A percentile compares a stretch with the other conserved stretches of the same genome.
phyloP scores from a whole-genome alignment of 1,140 invertebrate genomes.

The Orius laevigatus region DNA sequence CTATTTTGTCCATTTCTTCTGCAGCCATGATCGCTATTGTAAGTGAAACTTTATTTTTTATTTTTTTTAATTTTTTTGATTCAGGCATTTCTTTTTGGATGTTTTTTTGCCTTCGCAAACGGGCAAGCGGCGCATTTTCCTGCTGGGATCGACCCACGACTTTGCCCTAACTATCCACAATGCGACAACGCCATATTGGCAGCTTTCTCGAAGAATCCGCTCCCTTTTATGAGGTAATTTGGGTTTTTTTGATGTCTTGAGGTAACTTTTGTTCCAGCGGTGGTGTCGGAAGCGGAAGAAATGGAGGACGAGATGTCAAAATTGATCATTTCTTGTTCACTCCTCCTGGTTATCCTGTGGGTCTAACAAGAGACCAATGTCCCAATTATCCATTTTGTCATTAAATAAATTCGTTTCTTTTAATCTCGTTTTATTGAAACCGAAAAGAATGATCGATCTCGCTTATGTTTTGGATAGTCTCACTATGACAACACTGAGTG shows the following conservation, averaged over 20 bases:
- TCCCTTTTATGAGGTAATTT: background rate
- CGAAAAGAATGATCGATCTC: too few species aligned
- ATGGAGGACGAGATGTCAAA: conserved; percentile 24
- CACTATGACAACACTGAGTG: too few species aligned
- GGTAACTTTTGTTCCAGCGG: conserved; percentile 22
- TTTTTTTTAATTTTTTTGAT: background rate
- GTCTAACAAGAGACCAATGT: conserved; percentile 14
- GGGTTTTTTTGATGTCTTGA: too few species aligned
- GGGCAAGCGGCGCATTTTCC: conserved; percentile 25
- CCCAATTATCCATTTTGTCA: conserved; percentile 19
- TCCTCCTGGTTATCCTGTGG: conserved; percentile 17
- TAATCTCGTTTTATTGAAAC: too few species aligned
- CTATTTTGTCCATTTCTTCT: background rate
- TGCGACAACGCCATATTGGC: conserved; percentile 29
- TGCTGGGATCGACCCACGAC: conserved; percentile 32
- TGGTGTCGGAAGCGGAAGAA: conserved; percentile 27
- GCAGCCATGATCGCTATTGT: background rate
- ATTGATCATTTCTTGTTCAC: conserved; percentile 8
- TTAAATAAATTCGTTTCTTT: too few species aligned
- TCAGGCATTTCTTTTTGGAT: background rate
- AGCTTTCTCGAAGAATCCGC: conserved; percentile 24
- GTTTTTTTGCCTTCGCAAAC: background rate
- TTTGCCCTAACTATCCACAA: conserved; percentile 36
- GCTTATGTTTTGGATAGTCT: too few species aligned
- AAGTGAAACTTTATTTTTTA: background rate